These are phyloP conservation scores for Ischnus inquisitorius DNA, from an alignment of 2,888 invertebrate species.

Conservation along the genomic window DNA sequence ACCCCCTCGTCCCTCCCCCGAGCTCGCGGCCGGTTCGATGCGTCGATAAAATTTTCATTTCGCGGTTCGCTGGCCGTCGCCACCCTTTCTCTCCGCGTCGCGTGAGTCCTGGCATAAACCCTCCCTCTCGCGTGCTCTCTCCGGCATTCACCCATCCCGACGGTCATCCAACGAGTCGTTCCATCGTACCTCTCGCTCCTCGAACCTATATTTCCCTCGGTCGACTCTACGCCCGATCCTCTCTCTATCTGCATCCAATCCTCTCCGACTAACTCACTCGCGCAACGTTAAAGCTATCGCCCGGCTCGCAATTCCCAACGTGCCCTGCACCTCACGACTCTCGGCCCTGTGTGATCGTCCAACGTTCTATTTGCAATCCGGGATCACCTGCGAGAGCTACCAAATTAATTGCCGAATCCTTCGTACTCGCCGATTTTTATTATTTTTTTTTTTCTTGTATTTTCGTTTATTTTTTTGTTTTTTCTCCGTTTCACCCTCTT, in stretches of 20 bases:
- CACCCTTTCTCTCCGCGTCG: constrained; percentile 58
- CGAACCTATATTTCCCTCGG: background rate
- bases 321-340: constrained; percentile 27
- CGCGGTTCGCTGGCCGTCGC: constrained; percentile 71
- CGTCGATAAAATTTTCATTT: constrained; percentile 81
- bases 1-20: no score
- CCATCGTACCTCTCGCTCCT: constrained; percentile 13
- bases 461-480: constrained; percentile 2
- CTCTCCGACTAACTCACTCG: constrained; percentile 8
- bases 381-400: constrained; percentile 43
- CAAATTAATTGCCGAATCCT: constrained; percentile 48
- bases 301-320: constrained; percentile 25
- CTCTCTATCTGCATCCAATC: background rate
- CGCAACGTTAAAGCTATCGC: constrained; percentile 26
- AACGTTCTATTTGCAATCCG: constrained; percentile 24
- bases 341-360: constrained; percentile 23
- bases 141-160: constrained; percentile 5
- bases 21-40: constrained; percentile 74
- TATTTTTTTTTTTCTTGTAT: background rate
- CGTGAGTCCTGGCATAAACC: constrained; percentile 31
- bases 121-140: constrained; percentile 5
- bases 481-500: background rate
- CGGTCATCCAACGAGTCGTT: constrained; percentile 43
- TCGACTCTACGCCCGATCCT: background rate
- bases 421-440: constrained; percentile 10